Evolutionary conservation across 2,113 vertebrate species (phyloP).

Genomic region (Poeciliopsis occidentalis): DNA sequence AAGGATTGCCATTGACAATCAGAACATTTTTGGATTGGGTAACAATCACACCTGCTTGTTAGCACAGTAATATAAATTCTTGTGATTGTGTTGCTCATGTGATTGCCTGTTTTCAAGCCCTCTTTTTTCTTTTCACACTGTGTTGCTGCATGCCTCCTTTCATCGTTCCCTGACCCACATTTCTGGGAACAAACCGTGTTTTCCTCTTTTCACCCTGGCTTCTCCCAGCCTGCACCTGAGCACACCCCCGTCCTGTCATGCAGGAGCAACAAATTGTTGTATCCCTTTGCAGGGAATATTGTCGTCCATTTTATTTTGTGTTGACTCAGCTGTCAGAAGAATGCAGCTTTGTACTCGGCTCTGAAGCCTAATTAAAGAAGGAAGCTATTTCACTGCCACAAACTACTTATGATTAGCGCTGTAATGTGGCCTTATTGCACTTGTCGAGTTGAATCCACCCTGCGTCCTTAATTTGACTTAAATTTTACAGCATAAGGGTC

Average conservation of each 20-base stretch:
- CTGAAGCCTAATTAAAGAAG: slow-evolving; percentile 47
- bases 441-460: slow-evolving; percentile 49
- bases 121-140: slow-evolving; percentile 41
- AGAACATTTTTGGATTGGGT: neutral
- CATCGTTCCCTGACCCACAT: slow-evolving; percentile 24
- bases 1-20: neutral
- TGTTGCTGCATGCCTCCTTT: slow-evolving; percentile 44
- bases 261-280: slow-evolving; percentile 28
- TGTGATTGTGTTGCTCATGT: slow-evolving; percentile 7
- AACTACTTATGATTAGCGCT: slow-evolving; percentile 39
- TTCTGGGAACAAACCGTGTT: slow-evolving; percentile 41
- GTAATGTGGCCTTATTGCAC: slow-evolving; percentile 49
- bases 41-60: neutral
- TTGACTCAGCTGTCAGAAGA: slow-evolving; percentile 25
- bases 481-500: slow-evolving; percentile 13
- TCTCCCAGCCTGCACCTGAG: slow-evolving; percentile 40
- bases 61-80: neutral
- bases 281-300: slow-evolving; percentile 7
- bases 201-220: slow-evolving; percentile 13
- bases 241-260: neutral
- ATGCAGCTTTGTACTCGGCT: slow-evolving; percentile 10
- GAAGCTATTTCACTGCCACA: slow-evolving; percentile 48
- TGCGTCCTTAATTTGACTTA: slow-evolving; percentile 49
- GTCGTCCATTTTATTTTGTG: slow-evolving; percentile 22
- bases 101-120: slow-evolving; percentile 23